Base-by-base conservation (phyloP, 2,888 invertebrate species). In the Drosophila macrospina region DNA sequence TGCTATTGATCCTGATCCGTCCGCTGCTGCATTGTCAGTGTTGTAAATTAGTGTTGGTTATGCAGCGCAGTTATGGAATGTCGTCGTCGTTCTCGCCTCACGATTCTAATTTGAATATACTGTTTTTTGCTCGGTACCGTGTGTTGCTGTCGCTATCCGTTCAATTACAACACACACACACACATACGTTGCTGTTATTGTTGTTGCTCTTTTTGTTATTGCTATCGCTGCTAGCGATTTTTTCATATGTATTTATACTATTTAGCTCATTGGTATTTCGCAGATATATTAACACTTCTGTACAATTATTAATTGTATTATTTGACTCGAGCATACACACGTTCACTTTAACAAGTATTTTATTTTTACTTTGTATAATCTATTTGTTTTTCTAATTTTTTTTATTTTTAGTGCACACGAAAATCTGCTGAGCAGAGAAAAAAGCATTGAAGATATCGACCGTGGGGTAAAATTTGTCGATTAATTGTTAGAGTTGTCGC, bases 391-490 rank as follows among this genome's bases (percentile, higher is more conserved):
- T 63, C 50, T 57, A 45, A 50, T 62, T 63, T 60, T 63, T 61
- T 56, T 48, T 78, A 62, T 80, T 70, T 64, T 79, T 65, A 42
- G 68, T 71, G 76, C 73, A 74, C 72, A 79, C 77, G 60, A 79
- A 76, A 72, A 68, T 80, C 73, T 67, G 68, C 65, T 68, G 52
- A 63, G 80, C 74, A 78, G 64, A 68, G 69, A 74, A 78, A 70
- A 80, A 79, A 80, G 72, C 78, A 84, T 83, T 80, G 78, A 84
- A 87, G 81, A 87, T 90, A 91, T 90, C 90, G 91, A 90, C 90
- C 90, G 90, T 87, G 80, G 68, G 50, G 51, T 59, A 42, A 75
- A 79, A 80, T 65, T 86, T 66, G 81, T 86, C 89, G 89, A 89
- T 89, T 83, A 80, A 64, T 63, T 52, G 13, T 6, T 16, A 74